Percentiles rank a stretch among this genome's conserved stretches.
Evolutionary conservation across 2,113 vertebrate species (phyloP).

Genomic region (Corvus hawaiiensis): DNA sequence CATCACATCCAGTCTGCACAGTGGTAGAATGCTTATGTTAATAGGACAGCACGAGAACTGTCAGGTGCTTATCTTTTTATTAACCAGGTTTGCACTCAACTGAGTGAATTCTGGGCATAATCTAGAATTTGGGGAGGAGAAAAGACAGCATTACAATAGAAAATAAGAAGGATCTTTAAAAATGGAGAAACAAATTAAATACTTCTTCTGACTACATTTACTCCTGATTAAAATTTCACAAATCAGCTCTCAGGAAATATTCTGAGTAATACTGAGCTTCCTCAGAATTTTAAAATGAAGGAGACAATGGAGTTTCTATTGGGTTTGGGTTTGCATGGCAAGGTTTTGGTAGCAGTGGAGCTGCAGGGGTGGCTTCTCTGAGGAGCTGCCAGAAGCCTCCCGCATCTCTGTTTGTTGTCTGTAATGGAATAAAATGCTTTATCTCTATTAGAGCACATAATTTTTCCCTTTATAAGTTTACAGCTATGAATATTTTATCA

Average conservation of each 20-base stretch:
- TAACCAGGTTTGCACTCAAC: background rate
- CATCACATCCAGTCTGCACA: background rate
- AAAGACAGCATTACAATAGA: background rate
- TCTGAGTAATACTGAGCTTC: background rate
- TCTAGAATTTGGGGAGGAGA: background rate
- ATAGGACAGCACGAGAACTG: background rate
- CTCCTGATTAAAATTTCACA: background rate
- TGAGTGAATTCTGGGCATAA: background rate
- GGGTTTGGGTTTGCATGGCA: background rate
- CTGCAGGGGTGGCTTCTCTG: background rate
- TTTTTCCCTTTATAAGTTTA: background rate
- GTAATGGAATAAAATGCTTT: background rate
- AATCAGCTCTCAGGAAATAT: background rate
- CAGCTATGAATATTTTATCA: slow-evolving; percentile 1
- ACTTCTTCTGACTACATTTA: background rate
- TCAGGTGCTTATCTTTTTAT: background rate
- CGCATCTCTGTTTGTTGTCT: background rate
- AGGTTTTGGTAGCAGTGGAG: background rate
- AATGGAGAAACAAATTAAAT: background rate
- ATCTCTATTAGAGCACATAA: background rate
- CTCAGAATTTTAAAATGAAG: background rate
- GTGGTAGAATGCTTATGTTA: background rate
- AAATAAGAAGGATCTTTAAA: background rate
- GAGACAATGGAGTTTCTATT: background rate
- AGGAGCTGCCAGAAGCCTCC: background rate